Conservation (phyloP, 2,797 vertebrate genomes). For the Bryconaethiops microstoma region DNA sequence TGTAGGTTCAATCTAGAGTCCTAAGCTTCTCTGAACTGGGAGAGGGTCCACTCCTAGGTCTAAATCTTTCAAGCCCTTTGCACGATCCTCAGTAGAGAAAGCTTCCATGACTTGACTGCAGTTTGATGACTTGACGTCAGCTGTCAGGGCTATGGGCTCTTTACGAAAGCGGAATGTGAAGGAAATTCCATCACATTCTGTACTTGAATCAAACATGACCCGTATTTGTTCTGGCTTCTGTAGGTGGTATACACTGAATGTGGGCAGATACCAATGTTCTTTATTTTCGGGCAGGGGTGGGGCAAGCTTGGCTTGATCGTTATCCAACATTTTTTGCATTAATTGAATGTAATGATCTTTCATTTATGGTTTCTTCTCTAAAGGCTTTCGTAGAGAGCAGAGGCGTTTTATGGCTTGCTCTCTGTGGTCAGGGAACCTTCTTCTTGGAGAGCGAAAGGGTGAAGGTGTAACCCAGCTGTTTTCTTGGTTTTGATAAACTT, state of each 20-base stretch:
- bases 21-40: background rate
- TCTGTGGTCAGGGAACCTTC: no score
- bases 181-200: background rate
- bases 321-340: no score
- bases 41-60: background rate
- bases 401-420: no score
- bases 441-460: no score
- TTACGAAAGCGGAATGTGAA: background rate
- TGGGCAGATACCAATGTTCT: slow-evolving; percentile 46
- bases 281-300: no score
- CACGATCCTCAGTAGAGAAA: background rate
- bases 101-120: background rate
- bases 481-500: no score
- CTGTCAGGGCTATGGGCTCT: background rate
- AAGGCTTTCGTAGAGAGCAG: no score
- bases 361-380: no score
- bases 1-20: background rate
- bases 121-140: background rate
- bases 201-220: background rate
- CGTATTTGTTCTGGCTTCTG: background rate
- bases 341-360: no score
- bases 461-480: no score
- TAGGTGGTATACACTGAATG: background rate
- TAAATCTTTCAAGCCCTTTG: background rate
- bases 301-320: no score